Base-by-base conservation (phyloP, 2,113 vertebrate genomes). In the Psittacara wagleri region DNA sequence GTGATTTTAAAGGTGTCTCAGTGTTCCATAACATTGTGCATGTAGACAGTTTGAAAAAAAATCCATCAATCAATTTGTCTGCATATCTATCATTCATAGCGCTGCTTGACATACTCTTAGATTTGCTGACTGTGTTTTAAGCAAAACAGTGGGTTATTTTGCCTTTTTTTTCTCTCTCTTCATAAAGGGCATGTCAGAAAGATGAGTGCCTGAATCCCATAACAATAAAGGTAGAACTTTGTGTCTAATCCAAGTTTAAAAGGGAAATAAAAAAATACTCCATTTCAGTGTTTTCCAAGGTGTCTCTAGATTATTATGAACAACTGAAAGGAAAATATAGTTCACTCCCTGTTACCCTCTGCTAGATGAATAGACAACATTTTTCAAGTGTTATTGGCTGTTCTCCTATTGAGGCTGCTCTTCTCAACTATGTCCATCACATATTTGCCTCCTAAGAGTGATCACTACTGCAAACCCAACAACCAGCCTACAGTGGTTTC, bases 101-200 rank as follows among this genome's bases (percentile, higher is more conserved):
- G 28, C 16, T 79, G 17, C 33, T 72, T 64, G 35, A 72, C 24
- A 81, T 72, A 43, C 6, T 72, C 29, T 64, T 67, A 61, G 49
- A 86, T 74, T 83, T 85, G 44, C 31, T 75, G 69, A 35, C 59
- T 82, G 27, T 79, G 13, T 88, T 83, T 91, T 66, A 66, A 82
- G 37, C 9, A 66, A 85, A 95, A 49, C 5, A 35, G 25, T 64
- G 28, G 3, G 9, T 62, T 78, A 8, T 28, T 82, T 62, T 48
- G 35, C 31, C 3, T 59, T 39, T 22, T 48, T 54, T 24, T 22
- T 16, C 31, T 35, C 14, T 27, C 25, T 11, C 9, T 64, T 17
- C 31, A 9, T 54, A 63, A 70, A 64, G 28, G 29, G 11, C 11
- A 33, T 44, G 52, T 83, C 67, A 83, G 54, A 81, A 77, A 57